Base-by-base conservation (phyloP, 2,888 invertebrate genomes). In the Drosophila engyochracea region DNA sequence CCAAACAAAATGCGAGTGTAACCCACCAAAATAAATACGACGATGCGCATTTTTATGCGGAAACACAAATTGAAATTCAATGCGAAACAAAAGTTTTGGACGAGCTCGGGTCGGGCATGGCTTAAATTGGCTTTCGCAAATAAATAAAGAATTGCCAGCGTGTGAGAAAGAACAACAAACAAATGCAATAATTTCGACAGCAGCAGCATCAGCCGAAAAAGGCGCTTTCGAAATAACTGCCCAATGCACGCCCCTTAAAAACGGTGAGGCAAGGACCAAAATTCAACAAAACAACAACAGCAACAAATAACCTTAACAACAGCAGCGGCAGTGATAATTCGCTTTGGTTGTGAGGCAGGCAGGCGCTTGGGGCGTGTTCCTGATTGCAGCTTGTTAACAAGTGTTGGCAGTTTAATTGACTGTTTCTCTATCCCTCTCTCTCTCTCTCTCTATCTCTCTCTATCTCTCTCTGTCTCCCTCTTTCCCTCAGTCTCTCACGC, bases 371-470 rank as follows among this genome's bases (percentile, higher is more conserved):
- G 91, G 91, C 91, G 91, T 91, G 90, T 88, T 83, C 82, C 91
- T 90, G 91, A 91, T 91, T 90, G 90, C 85, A 89, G 90, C 89
- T 90, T 91, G 91, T 90, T 90, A 91, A 91, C 91, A 91, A 91
- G 90, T 91, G 91, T 91, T 91, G 91, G 90, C 91, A 91, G 91
- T 91, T 91, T 91, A 91, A 91, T 91, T 90, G 91, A 90, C 90
- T 88, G 64, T 35, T 54, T 59, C 61, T 64, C 66, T 65, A 58
- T n/a, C 55, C 16, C 22, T 19, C 54, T 37, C 4, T 35, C 51
- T 31, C 22, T 55, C 19, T 55, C 41, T 60, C 39, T 68, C 61
- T 22, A 7, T 37, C 25, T 25, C 37, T 35, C 51, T 30, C 10
- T 52, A 57, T 64, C 60, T 67, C 51, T 22, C 31, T 22, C 4